These are phyloP conservation scores for Platorchestia sp. DNA, from an alignment of 1,140 invertebrate species.

Conservation along the genomic window DNA sequence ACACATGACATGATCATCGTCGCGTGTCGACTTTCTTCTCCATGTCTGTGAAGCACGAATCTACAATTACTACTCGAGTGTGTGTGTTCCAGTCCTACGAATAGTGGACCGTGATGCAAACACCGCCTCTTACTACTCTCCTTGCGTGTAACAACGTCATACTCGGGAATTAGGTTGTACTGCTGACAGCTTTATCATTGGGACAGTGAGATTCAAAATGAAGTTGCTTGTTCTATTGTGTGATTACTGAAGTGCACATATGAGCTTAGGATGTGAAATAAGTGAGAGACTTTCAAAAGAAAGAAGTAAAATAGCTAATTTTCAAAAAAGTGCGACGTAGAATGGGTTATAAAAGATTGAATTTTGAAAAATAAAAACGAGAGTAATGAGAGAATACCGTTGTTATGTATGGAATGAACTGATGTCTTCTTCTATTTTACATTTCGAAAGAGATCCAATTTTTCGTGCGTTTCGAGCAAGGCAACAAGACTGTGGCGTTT, in stretches of 20 bases:
- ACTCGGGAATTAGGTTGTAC: not conserved
- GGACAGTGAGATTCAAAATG: not conserved
- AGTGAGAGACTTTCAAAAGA: too few species aligned
- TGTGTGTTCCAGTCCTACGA: not conserved
- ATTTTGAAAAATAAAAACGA: too few species aligned
- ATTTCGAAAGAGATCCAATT: not conserved
- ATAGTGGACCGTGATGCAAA: not conserved
- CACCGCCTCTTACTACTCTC: not conserved
- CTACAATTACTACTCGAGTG: not conserved
- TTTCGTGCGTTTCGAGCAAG: not conserved
- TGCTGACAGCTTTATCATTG: not conserved
- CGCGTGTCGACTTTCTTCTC: too few species aligned
- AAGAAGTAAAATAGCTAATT: too few species aligned
- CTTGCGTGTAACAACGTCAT: not conserved
- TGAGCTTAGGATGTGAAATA: not conserved
- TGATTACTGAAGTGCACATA: not conserved
- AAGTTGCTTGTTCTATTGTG: not conserved
- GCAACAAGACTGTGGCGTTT: not conserved
- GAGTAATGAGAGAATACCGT: too few species aligned
- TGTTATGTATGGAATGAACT: too few species aligned
- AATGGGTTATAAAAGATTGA: too few species aligned
- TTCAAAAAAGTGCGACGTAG: too few species aligned
- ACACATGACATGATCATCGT: not conserved
- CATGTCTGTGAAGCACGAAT: too few species aligned
- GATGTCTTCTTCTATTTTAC: too few species aligned